Conservation (phyloP, 2,888 invertebrate species). For the Priocnemis perturbator region DNA sequence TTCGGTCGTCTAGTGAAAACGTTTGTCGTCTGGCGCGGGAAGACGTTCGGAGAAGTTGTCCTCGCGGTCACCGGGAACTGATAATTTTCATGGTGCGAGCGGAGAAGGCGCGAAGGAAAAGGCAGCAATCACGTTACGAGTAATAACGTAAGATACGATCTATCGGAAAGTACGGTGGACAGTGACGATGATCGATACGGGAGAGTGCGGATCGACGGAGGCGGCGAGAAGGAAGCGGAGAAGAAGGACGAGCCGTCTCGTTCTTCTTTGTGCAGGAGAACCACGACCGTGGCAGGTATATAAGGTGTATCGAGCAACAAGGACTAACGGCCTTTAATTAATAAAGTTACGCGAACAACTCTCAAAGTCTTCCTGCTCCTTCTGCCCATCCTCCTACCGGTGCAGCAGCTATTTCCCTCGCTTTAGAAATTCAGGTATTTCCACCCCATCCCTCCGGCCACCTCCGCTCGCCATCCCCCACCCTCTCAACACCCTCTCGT, state of each 20-base stretch:
- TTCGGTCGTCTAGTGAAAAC: too few relatives aligned
- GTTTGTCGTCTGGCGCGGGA: too few relatives aligned
- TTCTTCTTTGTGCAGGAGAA: conserved; percentile 48
- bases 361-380: conserved; percentile 65
- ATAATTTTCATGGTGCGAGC: too few relatives aligned
- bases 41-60: too few relatives aligned
- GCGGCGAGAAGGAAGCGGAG: conserved; percentile 23
- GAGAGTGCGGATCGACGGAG: conserved; percentile 31
- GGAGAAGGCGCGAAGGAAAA: not conserved
- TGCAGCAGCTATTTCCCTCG: conserved; percentile 55
- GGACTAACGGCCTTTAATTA: conserved; percentile 72
- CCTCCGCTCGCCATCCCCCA: conserved; percentile 3
- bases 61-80: too few relatives aligned
- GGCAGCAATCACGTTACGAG: not conserved
- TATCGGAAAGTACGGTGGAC: conserved; percentile 40
- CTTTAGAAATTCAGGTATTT: conserved; percentile 66
- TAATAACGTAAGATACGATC: conserved; percentile 26
- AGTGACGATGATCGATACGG: conserved; percentile 56
- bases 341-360: conserved; percentile 72
- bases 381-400: conserved; percentile 30
- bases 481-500: conserved; percentile 11
- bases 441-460: conserved; percentile 31
- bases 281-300: conserved; percentile 49
- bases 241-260: conserved; percentile 36
- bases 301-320: conserved; percentile 69